Evolutionary conservation across 2,797 vertebrate species (phyloP), one percentile per base, ranked within the genome.

Genomic region (Avahi laniger): DNA sequence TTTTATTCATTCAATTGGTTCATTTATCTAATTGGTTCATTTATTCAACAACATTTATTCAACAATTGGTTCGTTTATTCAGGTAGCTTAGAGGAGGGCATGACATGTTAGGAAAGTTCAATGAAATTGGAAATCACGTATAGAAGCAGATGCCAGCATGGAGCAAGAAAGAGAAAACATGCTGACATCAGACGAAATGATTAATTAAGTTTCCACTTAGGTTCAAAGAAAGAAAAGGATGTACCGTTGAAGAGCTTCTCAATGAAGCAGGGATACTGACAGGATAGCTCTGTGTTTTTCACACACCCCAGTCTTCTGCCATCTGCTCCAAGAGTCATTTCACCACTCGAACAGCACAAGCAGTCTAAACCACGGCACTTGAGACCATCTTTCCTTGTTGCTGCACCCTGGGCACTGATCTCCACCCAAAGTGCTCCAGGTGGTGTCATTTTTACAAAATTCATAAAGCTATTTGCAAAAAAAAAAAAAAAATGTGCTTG

Each of bases 331-430:
- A 57, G 54, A 57, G 54, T 26, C 54, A 57, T 57, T 57, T 24
- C 24, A 63, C 30, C 30, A 33, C 14, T 6, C 0, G 13, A 33
- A 63, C 30, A 30, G 30, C 61, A 63, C 30, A 33, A 57, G 9
- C 54, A 57, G 22, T 30, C 61, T 63, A 13, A 24, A 28, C 26
- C 33, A 7, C 0, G 7, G 33, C 57, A 8, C 28, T 17, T 20
- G 11, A 7, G 6, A 7, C 22, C 2, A 1, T 3, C 13, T 30
- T 8, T 33, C 43, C 30, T 13, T 2, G 12, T 28, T 1, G 30
- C 54, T 24, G 20, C 26, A 26, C 52, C 33, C 24, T 8, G 2
- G 4, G 8, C 30, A 28, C 30, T 28, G 18, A 14, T 15, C 33
- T 72, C 43, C 6, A 20, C 20, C 38, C 81, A 22, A 24, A n/a